phyloP scores from a whole-genome alignment of 2,888 invertebrate genomes.

The Tenthredo notha region DNA sequence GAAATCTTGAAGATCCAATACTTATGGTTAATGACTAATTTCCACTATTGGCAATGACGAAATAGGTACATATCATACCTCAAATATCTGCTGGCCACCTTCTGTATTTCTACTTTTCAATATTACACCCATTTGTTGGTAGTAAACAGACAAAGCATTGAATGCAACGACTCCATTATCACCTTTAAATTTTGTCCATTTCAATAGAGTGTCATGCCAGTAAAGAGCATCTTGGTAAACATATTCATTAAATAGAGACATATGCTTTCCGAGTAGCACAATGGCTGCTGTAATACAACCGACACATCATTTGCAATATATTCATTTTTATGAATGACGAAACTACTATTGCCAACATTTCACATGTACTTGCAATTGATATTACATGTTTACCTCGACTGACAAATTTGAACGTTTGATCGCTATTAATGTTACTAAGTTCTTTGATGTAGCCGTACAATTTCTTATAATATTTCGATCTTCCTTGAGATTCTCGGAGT shows the following conservation, averaged over 20 bases:
- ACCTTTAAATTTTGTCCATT: constrained; percentile 54
- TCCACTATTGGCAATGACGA: not conserved
- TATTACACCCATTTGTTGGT: constrained; percentile 63
- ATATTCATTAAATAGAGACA: constrained; percentile 60
- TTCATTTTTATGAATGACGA: not conserved
- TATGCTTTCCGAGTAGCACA: constrained; percentile 63
- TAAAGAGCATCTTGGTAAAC: constrained; percentile 67
- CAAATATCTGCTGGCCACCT: constrained; percentile 59
- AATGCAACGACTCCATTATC: constrained; percentile 58
- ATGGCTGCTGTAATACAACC: constrained; percentile 59
- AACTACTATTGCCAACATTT: not conserved
- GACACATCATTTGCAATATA: not conserved
- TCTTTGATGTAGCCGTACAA: constrained; percentile 62
- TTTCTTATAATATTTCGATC: constrained; percentile 32
- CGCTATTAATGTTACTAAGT: constrained; percentile 55
- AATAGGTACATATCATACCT: constrained; percentile 59
- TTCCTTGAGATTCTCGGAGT: constrained; percentile 54
- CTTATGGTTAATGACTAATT: not conserved
- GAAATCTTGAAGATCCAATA: not conserved
- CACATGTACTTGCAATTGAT: not conserved
- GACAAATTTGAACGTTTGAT: constrained; percentile 24
- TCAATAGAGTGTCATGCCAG: constrained; percentile 66
- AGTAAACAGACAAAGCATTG: constrained; percentile 66
- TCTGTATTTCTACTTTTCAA: constrained; percentile 60
- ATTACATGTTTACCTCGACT: constrained; percentile 12